phyloP scores from a whole-genome alignment of 2,797 vertebrate species.

The Paedocypris micromegethes region DNA sequence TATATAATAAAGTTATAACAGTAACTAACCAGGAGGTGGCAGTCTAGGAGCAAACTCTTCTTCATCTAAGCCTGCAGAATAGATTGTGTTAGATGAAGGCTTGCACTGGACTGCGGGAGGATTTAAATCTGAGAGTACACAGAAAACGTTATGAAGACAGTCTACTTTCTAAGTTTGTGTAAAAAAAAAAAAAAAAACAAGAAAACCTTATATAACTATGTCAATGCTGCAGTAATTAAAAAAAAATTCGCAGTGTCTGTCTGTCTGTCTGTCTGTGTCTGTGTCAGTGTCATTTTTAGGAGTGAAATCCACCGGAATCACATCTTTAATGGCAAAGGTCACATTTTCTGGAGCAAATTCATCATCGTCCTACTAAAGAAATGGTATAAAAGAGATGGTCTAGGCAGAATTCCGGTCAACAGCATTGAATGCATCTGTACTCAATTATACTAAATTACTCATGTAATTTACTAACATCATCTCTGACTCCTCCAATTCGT shows the following conservation, averaged over 20 bases:
- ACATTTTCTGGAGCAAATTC: slow-evolving; percentile 84
- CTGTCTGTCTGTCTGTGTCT: slow-evolving; percentile 56
- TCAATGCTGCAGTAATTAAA: too few species aligned
- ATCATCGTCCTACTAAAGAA: slow-evolving; percentile 77
- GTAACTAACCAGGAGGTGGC: slow-evolving; percentile 68
- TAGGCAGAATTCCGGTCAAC: too few species aligned
- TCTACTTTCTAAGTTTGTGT: too few species aligned
- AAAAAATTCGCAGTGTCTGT: too few species aligned
- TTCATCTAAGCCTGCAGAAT: slow-evolving; percentile 42
- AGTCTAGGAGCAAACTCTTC: slow-evolving; percentile 87
- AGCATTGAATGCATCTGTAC: too few species aligned
- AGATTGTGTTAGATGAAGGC: slow-evolving; percentile 33
- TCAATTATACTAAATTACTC: neutral
- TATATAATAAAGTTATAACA: neutral
- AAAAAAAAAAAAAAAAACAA: slow-evolving; percentile 5
- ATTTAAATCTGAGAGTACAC: slow-evolving; percentile 12
- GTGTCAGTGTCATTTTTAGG: slow-evolving; percentile 71
- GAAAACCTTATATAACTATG: neutral
- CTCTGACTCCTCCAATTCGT: slow-evolving; percentile 79
- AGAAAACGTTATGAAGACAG: neutral
- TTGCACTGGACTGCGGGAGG: slow-evolving; percentile 2
- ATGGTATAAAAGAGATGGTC: neutral
- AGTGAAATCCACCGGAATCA: slow-evolving; percentile 81
- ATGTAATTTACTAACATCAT: slow-evolving; percentile 52
- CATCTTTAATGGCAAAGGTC: slow-evolving; percentile 90